Base-by-base conservation (phyloP, 2,797 vertebrate genomes). In the Meda fulgida region DNA sequence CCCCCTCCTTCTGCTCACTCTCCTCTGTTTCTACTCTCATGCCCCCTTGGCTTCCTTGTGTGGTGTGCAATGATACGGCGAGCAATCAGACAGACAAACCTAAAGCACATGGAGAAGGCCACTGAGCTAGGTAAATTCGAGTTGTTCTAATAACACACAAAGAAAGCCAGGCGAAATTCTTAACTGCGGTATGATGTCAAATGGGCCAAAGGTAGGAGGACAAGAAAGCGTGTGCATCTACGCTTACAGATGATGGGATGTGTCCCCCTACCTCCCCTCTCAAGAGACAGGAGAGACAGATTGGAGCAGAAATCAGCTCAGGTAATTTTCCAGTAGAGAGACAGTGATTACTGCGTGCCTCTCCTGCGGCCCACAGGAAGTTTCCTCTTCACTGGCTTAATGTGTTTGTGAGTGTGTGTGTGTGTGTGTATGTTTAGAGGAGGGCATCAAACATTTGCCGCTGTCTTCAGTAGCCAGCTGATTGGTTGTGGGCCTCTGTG, bases 241-340 rank as follows among this genome's bases (percentile, higher is more conserved):
- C 72, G 23, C 55, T 80, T 85, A 29, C 63, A 79, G 86, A 92
- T 91, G 88, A 84, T 91, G 87, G 89, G 81, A 90, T 90, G 90
- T 92, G 90, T 92, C 91, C 86, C 88, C 81, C 85, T 75, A 81
- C 51, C 87, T 85, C 65, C 83, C 75, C 88, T 84, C 87, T 69
- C 58, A 89, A 92, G 91, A 93, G 89, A 91, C 86, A 55, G 60
- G 81, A 75, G 86, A 93, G 89, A 93, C 91, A 92, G 91, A 94
- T 93, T 93, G 90, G 90, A 88, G 92, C 90, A 92, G 89, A 92
- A 94, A 93, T 94, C 91, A 93, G 90, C 89, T 90, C 89, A 91
- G 92, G 90, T 93, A 92, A 94, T 92, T 93, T 92, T 91, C 89
- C 89, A 73, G 80, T 85, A 90, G 71, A 89, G 78, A 91, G 91